These are phyloP conservation scores for Drosophila bocki DNA, from an alignment of 1,140 invertebrate species.

Conservation along the genomic window DNA sequence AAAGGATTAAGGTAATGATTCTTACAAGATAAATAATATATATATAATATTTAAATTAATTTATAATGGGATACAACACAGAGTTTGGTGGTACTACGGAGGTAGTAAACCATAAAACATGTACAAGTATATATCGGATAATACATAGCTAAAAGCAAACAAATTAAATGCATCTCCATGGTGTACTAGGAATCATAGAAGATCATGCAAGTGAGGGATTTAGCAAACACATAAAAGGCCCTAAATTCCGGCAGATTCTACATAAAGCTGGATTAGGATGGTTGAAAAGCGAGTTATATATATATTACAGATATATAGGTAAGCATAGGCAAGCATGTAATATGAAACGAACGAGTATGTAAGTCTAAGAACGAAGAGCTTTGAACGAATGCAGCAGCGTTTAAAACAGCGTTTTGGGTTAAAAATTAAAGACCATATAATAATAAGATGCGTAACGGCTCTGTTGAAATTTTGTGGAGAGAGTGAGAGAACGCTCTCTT, in stretches of 20 bases:
- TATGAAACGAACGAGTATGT: constrained; percentile 8
- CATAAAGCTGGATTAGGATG: constrained; percentile 6
- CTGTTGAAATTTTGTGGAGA: neutral
- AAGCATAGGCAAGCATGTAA: neutral
- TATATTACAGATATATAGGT: neutral
- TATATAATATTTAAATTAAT: constrained; percentile 47
- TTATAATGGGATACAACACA: constrained; percentile 43
- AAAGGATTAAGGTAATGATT: constrained; percentile 3
- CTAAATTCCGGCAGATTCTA: constrained; percentile 6
- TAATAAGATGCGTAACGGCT: neutral
- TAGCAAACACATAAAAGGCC: neutral
- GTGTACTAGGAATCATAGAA: constrained; percentile 6
- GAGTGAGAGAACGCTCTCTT: neutral
- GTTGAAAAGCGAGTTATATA: neutral
- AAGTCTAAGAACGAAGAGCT: constrained; percentile 5
- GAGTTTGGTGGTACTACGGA: constrained; percentile 8
- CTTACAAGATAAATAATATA: constrained; percentile 44
- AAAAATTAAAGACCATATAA: neutral
- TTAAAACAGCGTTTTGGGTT: constrained; percentile 2
- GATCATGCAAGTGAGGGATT: constrained; percentile 26
- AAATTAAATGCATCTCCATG: neutral
- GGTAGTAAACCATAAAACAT: constrained; percentile 20
- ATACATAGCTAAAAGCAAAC: constrained; percentile 24
- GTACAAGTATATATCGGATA: constrained; percentile 11
- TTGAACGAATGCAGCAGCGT: constrained; percentile 11